phyloP scores from a whole-genome alignment of 2,797 vertebrate genomes.

The Sylvia borin region DNA sequence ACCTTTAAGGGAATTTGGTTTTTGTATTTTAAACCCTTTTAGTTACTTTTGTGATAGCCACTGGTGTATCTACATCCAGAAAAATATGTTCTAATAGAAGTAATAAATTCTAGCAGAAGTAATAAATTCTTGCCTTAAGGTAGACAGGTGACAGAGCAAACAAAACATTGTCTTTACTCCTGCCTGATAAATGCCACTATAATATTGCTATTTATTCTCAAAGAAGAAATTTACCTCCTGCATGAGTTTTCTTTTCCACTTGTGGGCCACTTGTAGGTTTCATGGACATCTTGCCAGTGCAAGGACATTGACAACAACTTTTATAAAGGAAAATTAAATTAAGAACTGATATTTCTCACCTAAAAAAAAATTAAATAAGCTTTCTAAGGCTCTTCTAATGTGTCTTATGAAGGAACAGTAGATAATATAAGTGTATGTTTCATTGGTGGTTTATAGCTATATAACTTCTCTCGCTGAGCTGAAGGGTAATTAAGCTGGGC shows the following conservation, averaged over 20 bases:
- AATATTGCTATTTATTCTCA: not conserved
- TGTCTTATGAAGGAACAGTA: not conserved
- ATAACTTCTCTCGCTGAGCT: not conserved
- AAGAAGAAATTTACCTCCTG: not conserved
- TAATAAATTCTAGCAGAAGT: not conserved
- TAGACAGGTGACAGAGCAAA: not conserved
- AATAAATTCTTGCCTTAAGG: not conserved
- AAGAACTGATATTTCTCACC: not conserved
- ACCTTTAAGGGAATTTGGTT: not conserved
- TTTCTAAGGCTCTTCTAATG: not conserved
- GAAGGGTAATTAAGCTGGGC: not conserved
- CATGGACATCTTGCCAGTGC: not conserved
- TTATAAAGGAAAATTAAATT: not conserved
- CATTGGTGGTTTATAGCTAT: not conserved
- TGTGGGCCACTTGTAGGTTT: not conserved
- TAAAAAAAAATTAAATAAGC: not conserved
- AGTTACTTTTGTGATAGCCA: not conserved
- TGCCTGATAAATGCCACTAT: not conserved
- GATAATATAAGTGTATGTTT: not conserved
- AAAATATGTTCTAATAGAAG: not conserved
- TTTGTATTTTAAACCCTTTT: not conserved
- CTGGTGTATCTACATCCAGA: not conserved
- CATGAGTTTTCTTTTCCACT: not conserved
- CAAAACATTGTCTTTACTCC: not conserved
- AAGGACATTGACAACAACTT: not conserved